A percentile compares a stretch with the other conserved stretches of the same genome.
phyloP scores from a whole-genome alignment of 2,113 vertebrate genomes.

The Tachysurus vachellii region DNA sequence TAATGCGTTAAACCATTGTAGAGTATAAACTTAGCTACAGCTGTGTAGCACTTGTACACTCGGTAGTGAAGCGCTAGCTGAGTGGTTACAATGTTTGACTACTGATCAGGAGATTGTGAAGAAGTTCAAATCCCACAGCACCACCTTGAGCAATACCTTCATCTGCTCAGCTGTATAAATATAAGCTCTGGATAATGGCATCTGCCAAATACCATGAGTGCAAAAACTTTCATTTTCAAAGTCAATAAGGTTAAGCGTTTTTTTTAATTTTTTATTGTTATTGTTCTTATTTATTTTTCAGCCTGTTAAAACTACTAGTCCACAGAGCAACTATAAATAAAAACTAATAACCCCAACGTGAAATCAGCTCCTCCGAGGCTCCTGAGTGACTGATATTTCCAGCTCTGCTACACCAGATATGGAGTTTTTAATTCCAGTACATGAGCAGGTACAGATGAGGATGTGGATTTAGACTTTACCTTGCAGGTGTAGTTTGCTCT shows the following conservation, averaged over 20 bases:
- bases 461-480: constrained; percentile 67
- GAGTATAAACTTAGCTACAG: background rate
- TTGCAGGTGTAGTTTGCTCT: constrained; percentile 99
- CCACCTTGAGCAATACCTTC: no score
- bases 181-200: no score
- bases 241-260: background rate
- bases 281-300: background rate
- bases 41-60: no score
- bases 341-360: background rate
- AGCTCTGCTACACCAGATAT: background rate
- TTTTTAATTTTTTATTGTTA: background rate
- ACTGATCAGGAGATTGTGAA: no score
- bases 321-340: background rate
- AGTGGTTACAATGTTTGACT: no score
- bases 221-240: background rate
- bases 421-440: background rate
- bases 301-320: background rate
- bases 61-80: no score
- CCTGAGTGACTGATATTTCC: background rate
- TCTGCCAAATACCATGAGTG: no score
- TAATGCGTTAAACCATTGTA: background rate
- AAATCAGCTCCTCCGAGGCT: background rate
- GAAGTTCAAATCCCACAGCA: no score
- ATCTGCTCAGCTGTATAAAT: no score
- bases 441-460: no score